Conservation (phyloP, 2,797 vertebrate species). For the Mormyrus proboscirostris region DNA sequence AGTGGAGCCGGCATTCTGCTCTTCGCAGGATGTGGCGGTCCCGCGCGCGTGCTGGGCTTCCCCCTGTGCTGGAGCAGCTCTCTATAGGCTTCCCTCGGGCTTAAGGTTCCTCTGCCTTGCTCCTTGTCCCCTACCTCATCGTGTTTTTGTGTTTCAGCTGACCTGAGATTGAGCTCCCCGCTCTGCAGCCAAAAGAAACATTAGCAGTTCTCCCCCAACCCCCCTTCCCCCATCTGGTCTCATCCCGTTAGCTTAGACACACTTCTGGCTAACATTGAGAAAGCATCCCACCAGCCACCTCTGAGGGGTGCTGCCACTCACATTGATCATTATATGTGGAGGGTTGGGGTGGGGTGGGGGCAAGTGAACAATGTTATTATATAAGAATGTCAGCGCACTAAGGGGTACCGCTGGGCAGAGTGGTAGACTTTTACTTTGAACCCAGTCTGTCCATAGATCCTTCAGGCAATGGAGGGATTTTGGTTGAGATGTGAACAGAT, state of each 20-base stretch:
- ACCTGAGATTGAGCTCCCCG: conserved; percentile 71
- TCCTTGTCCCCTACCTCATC: not conserved
- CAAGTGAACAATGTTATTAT: conserved; percentile 64
- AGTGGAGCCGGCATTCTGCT: not conserved
- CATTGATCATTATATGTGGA: conserved; percentile 83
- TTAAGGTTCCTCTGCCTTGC: not conserved
- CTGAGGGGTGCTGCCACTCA: conserved; percentile 68
- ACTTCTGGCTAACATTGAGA: conserved; percentile 49
- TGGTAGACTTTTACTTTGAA: conserved; percentile 73
- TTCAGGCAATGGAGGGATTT: not conserved
- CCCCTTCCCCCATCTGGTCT: not conserved
- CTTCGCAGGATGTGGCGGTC: not conserved
- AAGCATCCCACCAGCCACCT: conserved; percentile 53
- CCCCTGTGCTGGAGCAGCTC: not conserved
- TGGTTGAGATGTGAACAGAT: not conserved
- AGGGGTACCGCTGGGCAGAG: conserved; percentile 67
- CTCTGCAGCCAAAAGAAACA: conserved; percentile 85
- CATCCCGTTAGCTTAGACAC: conserved; percentile 45
- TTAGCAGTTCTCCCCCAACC: conserved; percentile 63
- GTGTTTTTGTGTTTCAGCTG: conserved; percentile 86
- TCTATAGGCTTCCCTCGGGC: not conserved
- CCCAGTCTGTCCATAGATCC: not conserved
- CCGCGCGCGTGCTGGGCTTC: not conserved
- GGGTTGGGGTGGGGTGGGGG: not conserved
- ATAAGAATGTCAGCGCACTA: conserved; percentile 85